A percentile compares a stretch with the other conserved stretches of the same genome.
These are phyloP conservation scores for Callipepla californica DNA, from an alignment of 2,113 vertebrate species.

Conservation along the genomic window DNA sequence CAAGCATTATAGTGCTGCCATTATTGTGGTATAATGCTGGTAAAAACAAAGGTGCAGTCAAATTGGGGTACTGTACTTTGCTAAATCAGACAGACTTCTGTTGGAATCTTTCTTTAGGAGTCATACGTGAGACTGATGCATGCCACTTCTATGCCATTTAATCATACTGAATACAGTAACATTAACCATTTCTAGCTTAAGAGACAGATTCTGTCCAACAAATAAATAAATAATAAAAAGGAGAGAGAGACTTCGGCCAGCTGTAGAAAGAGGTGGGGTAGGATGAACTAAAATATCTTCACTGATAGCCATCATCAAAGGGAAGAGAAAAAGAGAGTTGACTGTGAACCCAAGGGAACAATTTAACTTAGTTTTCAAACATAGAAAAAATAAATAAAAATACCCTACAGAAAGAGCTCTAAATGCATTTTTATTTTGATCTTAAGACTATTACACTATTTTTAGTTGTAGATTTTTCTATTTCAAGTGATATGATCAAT, in stretches of 20 bases:
- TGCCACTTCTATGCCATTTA: background rate
- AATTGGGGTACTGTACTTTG: background rate
- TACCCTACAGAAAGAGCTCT: background rate
- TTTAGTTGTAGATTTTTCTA: background rate
- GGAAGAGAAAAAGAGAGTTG: background rate
- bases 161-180: background rate
- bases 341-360: background rate
- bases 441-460: background rate
- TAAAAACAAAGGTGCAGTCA: background rate
- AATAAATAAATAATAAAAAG: no score
- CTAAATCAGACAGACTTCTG: background rate
- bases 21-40: background rate
- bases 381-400: background rate
- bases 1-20: background rate
- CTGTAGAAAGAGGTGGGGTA: background rate
- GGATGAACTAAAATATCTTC: background rate
- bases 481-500: background rate
- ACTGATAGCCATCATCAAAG: conserved; percentile 1
- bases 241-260: background rate
- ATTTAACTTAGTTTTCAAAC: background rate
- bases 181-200: background rate
- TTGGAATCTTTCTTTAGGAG: background rate
- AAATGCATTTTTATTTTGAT: conserved; percentile 23
- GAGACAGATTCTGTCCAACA: background rate
- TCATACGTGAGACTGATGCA: rapidly evolving